Conservation (phyloP, 2,797 vertebrate species). For the Falco rusticolus region DNA sequence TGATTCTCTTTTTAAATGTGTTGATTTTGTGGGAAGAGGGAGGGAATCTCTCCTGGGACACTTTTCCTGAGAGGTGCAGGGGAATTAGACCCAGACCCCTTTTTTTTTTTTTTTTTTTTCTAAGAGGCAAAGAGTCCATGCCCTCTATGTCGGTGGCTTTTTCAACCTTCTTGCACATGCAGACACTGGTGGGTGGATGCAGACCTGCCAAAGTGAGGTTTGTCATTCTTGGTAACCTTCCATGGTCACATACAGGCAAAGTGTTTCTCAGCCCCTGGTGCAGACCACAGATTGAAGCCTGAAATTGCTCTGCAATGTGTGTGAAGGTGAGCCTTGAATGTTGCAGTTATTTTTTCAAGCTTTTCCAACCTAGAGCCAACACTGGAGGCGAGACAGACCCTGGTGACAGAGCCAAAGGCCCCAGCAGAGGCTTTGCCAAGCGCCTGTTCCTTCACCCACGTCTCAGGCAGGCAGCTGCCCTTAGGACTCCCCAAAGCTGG, state of each 20-base stretch:
- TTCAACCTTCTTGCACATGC: background rate
- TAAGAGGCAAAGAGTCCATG: background rate
- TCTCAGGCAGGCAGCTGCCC: rapidly evolving
- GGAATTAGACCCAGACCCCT: background rate
- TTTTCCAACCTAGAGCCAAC: rapidly evolving
- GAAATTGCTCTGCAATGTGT: background rate
- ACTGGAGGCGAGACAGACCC: background rate
- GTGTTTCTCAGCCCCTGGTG: background rate
- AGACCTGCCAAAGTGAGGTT: background rate
- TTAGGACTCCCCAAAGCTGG: rapidly evolving
- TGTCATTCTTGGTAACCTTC: background rate
- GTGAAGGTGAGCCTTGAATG: background rate
- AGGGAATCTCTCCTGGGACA: background rate
- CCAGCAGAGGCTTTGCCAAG: background rate
- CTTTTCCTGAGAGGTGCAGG: background rate
- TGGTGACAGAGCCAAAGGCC: background rate
- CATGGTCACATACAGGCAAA: background rate
- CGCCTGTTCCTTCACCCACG: background rate
- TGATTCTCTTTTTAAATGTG: background rate
- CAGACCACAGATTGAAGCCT: background rate
- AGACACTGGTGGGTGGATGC: background rate
- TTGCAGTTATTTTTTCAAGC: background rate
- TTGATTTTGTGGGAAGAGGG: background rate
- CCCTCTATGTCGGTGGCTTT: rapidly evolving
- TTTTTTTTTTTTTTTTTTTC: background rate